Conservation (phyloP, 1,140 invertebrate genomes). For the Drosophila watanabei region DNA sequence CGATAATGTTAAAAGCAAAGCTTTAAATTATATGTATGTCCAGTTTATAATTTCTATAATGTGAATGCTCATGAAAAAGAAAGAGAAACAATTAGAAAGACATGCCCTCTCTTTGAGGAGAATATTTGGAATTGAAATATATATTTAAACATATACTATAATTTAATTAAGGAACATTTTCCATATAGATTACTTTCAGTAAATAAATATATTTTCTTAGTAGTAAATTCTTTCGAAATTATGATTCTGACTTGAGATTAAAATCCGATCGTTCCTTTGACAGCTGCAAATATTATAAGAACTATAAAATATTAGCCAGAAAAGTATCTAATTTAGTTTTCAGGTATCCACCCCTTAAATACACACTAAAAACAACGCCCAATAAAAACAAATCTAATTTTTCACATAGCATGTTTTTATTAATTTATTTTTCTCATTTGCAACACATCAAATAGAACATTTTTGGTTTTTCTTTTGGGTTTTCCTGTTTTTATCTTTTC, state of each 20-base stretch:
- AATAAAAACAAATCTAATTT: slow-evolving; percentile 14
- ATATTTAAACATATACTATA: background rate
- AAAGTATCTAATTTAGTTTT: background rate
- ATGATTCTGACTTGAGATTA: background rate
- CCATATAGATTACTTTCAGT: background rate
- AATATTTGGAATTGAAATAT: background rate
- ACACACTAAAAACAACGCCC: background rate
- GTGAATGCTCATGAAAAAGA: background rate
- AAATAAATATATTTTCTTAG: background rate
- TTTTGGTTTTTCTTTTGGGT: slow-evolving; percentile 28
- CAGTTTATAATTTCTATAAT: background rate
- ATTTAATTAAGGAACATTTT: background rate
- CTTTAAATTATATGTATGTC: background rate
- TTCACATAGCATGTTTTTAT: slow-evolving; percentile 58
- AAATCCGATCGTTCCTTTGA: background rate
- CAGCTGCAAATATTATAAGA: background rate
- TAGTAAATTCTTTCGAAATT: background rate
- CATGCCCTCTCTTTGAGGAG: background rate
- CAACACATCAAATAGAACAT: slow-evolving; percentile 82
- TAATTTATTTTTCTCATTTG: slow-evolving; percentile 67
- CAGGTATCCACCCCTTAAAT: background rate
- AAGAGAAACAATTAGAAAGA: background rate
- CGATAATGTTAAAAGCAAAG: background rate
- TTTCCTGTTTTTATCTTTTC: slow-evolving; percentile 34
- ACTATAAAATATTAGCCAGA: background rate